A percentile compares a stretch with the other conserved stretches of the same genome.
Conservation (phyloP, 2,797 vertebrate species). For the Saxicola maurus region DNA sequence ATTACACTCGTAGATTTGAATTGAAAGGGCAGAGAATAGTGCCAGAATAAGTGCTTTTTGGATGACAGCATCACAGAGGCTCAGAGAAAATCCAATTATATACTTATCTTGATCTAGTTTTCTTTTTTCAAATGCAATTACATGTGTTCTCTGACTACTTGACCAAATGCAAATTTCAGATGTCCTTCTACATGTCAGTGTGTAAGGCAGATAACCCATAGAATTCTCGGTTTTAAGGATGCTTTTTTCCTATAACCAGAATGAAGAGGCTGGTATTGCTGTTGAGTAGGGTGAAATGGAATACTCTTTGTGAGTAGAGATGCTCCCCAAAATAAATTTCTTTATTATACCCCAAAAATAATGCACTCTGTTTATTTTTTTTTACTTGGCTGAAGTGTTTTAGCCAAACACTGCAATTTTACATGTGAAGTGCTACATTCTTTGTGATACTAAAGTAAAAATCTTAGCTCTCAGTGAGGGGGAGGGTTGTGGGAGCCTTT, state of each 20-base stretch:
- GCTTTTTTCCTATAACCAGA: background rate
- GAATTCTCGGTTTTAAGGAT: background rate
- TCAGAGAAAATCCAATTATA: background rate
- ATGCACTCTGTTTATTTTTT: background rate
- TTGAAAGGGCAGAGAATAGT: background rate
- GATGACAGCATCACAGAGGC: background rate
- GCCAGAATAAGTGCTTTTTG: background rate
- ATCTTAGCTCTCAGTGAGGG: rapidly evolving
- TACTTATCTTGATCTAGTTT: background rate
- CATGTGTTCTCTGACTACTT: background rate
- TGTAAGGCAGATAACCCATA: background rate
- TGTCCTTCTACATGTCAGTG: rapidly evolving
- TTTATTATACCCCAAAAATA: background rate
- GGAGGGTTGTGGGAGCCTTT: background rate
- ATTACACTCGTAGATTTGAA: background rate
- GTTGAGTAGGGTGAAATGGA: background rate
- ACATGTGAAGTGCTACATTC: background rate
- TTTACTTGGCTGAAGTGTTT: background rate
- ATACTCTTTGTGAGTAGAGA: background rate
- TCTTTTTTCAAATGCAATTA: background rate
- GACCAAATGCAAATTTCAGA: background rate
- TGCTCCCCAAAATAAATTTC: background rate
- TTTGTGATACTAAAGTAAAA: background rate
- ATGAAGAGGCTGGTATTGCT: background rate
- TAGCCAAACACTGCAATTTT: background rate